phyloP scores from a whole-genome alignment of 2,113 vertebrate species.

The Phaethon lepturus region DNA sequence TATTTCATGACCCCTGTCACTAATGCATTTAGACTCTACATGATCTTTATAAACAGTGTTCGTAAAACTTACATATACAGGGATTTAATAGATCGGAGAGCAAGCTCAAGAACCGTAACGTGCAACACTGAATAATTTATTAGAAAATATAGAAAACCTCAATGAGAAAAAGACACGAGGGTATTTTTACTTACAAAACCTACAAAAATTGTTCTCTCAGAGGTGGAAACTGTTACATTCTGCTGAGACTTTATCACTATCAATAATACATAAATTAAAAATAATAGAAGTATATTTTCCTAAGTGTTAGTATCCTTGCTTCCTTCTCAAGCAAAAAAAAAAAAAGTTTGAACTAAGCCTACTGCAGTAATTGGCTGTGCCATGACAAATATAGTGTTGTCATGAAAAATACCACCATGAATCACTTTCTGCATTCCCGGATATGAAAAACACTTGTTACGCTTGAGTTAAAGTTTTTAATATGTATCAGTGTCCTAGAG shows the following conservation, averaged over 20 bases:
- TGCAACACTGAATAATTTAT: conserved; percentile 10
- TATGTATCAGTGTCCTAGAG: neutral
- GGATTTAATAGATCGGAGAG: conserved; percentile 39
- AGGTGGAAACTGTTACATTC: neutral
- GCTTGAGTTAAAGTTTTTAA: neutral
- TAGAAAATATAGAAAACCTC: neutral
- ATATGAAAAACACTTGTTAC: neutral
- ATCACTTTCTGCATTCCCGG: neutral
- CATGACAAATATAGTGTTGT: neutral
- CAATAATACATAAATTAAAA: neutral
- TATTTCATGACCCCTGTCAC: conserved; percentile 41
- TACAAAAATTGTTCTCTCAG: neutral
- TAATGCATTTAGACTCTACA: conserved; percentile 11
- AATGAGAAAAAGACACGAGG: neutral
- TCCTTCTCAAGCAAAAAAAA: neutral
- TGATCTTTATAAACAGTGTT: conserved; percentile 22
- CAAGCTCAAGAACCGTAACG: conserved; percentile 3
- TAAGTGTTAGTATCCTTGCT: neutral
- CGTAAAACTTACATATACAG: conserved; percentile 22
- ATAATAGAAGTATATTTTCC: neutral
- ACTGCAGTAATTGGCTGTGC: neutral
- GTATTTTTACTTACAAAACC: neutral
- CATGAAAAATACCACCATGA: neutral
- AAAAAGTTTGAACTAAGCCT: neutral
- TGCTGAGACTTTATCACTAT: neutral